Percentiles rank a stretch among this genome's conserved stretches.
Evolutionary conservation across 1,140 invertebrate species (phyloP).

Genomic region (Caenorhabditis remanei): DNA sequence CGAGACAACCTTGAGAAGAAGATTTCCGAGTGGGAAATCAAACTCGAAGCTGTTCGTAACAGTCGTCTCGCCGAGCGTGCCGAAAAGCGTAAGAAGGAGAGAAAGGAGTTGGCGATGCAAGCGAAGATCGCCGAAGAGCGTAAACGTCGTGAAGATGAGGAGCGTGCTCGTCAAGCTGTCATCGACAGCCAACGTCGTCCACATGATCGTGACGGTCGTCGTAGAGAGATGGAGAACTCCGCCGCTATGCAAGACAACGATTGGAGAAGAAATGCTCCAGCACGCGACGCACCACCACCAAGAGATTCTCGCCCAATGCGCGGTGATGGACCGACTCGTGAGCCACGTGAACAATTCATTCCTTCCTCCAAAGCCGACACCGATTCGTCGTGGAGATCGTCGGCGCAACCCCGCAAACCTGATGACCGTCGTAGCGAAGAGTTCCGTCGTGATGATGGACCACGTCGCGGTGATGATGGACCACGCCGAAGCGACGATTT

Average conservation of each 20-base stretch:
- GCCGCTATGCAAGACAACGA: constrained; percentile 49
- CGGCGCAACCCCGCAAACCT: constrained; percentile 28
- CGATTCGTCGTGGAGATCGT: constrained; percentile 17
- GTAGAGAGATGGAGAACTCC: constrained; percentile 25
- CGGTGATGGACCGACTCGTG: constrained; percentile 20
- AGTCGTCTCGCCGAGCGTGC: constrained; percentile 63
- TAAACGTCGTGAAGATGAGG: constrained; percentile 68
- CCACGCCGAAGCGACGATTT: constrained; percentile 3
- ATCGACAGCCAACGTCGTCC: constrained; percentile 45
- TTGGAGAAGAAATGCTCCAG: constrained; percentile 23
- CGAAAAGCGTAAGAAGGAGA: constrained; percentile 65
- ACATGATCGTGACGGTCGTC: not conserved
- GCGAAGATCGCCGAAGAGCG: constrained; percentile 68
- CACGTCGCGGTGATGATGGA: not conserved
- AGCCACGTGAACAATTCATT: not conserved
- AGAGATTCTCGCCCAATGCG: constrained; percentile 31
- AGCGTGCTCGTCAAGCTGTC: constrained; percentile 61
- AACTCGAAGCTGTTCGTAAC: constrained; percentile 67
- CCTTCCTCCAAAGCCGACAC: constrained; percentile 39
- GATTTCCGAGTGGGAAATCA: constrained; percentile 59
- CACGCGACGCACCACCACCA: not conserved
- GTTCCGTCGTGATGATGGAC: not conserved
- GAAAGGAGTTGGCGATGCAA: constrained; percentile 64
- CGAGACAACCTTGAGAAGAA: constrained; percentile 68
- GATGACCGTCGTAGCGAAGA: constrained; percentile 32